Conservation (phyloP, 2,797 vertebrate species). For the Silurus lanzhouensis region DNA sequence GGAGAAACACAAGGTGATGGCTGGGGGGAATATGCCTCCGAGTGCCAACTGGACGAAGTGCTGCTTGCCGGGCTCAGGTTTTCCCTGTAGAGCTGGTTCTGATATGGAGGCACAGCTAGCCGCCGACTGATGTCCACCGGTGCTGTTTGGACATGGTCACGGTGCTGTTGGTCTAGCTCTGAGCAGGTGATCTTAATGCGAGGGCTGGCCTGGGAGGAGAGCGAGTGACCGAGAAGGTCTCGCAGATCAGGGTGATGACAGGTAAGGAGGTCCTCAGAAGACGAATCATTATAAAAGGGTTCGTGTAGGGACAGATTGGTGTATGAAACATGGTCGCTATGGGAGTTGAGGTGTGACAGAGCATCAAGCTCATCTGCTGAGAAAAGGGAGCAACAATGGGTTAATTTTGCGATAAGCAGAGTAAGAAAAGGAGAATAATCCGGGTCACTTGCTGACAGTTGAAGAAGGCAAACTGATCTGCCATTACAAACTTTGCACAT, state of each 20-base stretch:
- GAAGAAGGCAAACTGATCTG: not conserved
- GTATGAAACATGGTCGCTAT: conserved; percentile 16
- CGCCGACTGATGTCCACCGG: conserved; percentile 75
- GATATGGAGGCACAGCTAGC: conserved; percentile 82
- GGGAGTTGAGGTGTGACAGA: conserved; percentile 12
- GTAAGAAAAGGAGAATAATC: not conserved
- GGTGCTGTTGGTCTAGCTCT: conserved; percentile 82
- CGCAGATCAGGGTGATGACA: conserved; percentile 75
- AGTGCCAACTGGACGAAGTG: conserved; percentile 94
- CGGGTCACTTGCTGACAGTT: not conserved
- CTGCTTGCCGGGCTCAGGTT: conserved; percentile 95
- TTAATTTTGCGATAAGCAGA: not conserved
- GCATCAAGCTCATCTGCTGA: conserved; percentile 41
- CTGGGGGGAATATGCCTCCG: conserved; percentile 85
- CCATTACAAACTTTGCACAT: conserved; percentile 13
- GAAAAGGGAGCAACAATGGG: not conserved
- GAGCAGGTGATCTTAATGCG: conserved; percentile 96
- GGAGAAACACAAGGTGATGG: conserved; percentile 91
- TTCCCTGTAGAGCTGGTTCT: conserved; percentile 79
- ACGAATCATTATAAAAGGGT: conserved; percentile 28
- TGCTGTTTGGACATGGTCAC: conserved; percentile 83
- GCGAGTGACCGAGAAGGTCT: conserved; percentile 78
- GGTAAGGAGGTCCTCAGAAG: conserved; percentile 25
- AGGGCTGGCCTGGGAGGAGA: conserved; percentile 81
- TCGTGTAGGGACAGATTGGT: conserved; percentile 18